Evolutionary conservation across 2,113 vertebrate genomes (phyloP), one percentile per base, ranked within the genome.

Genomic region (Boulengeromyrus knoepffleri): DNA sequence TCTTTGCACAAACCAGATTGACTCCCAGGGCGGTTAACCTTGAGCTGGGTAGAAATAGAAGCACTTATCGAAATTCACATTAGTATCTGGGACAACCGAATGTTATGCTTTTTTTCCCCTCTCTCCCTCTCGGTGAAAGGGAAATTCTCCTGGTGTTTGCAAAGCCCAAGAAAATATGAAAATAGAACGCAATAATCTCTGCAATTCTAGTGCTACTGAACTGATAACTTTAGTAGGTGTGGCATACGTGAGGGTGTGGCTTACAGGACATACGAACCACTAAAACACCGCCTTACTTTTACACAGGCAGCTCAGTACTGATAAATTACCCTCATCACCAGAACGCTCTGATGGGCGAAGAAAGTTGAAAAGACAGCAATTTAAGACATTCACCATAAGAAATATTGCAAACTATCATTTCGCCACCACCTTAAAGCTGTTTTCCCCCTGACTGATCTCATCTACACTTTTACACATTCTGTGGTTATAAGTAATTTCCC

Each of bases 121-220:
- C 83, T 90, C 84, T 88, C 87, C 83, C n/a, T 87, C 45, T 80
- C 50, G 74, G 56, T 80, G 87, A 66, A 87, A 86, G 56, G 66
- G 85, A 91, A 89, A 91, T 77, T 90, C 92, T 91, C 91, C 47
- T 89, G 88, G 86, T 53, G 74, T 53, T 88, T 86, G 83, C 90
- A 88, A 91, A 90, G 70, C 91, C 89, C 89, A 58, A 49, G 91
- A 91, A 92, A 89, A 89, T 87, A 90, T 91, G 87, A 87, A 93
- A 90, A 89, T 90, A 89, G 45, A 90, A 53, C 74, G 53, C 84
- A 90, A 86, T 89, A 89, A 70, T 36, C 87, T 27, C 89, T 91
- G 90, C 62, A 74, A 91, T 90, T 84, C 56, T 66, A 42, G 87
- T 66, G 56, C 87, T 56, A 52, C 42, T 89, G 88, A 80, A 88